phyloP scores from a whole-genome alignment of 2,113 vertebrate species.

The Erinaceus europaeus region DNA sequence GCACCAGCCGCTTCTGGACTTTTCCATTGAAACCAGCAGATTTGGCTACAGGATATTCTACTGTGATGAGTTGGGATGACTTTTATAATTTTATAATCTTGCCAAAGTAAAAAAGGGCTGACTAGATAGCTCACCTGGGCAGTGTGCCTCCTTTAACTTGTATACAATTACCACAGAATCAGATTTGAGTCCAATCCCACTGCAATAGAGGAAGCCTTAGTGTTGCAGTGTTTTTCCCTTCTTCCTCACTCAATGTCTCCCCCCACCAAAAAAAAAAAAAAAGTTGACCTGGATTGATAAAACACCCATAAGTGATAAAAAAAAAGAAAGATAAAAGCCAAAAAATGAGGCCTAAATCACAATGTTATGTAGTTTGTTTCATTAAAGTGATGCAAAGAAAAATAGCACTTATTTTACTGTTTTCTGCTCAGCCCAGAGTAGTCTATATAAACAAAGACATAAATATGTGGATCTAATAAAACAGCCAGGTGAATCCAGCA shows the following conservation, averaged over 20 bases:
- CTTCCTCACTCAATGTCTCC: too few relatives aligned
- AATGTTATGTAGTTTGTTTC: background rate
- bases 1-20: too few relatives aligned
- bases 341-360: background rate
- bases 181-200: too few relatives aligned
- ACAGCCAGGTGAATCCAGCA: background rate
- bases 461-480: background rate
- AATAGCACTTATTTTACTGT: background rate
- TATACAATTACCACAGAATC: too few relatives aligned
- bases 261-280: too few relatives aligned
- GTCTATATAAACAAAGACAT: background rate
- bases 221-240: too few relatives aligned
- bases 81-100: constrained; percentile 52
- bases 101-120: too few relatives aligned
- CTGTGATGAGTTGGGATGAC: background rate
- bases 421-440: background rate
- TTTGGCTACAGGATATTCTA: background rate
- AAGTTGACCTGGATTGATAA: too few relatives aligned
- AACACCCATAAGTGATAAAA: too few relatives aligned
- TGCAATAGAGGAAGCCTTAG: too few relatives aligned
- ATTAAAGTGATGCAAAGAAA: background rate
- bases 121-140: too few relatives aligned
- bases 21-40: background rate
- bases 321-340: constrained; percentile 2
- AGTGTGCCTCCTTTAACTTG: too few relatives aligned